Conservation (phyloP, 2,113 vertebrate species). For the Nothoprocta pentlandii region DNA sequence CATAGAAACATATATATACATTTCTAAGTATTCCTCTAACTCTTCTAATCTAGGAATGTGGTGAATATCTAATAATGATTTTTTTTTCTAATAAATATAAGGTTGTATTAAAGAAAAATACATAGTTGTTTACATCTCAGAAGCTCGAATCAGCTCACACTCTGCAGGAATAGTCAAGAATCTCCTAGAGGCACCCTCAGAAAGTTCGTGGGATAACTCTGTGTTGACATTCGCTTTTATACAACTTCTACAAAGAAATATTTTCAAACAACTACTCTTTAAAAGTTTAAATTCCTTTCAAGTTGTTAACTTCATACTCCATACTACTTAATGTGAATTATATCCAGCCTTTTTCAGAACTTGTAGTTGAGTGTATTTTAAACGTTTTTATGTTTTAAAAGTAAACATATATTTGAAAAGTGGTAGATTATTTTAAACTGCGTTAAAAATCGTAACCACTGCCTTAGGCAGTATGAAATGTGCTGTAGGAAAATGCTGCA, state of each 20-base stretch:
- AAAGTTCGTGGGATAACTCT: background rate
- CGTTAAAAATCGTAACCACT: background rate
- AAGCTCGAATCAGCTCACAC: background rate
- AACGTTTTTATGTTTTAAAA: background rate
- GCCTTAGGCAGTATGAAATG: background rate
- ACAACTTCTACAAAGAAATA: background rate
- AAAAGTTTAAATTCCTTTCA: background rate
- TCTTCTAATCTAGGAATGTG: background rate
- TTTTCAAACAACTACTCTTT: background rate
- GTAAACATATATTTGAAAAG: background rate
- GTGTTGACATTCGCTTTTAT: background rate
- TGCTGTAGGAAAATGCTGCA: background rate
- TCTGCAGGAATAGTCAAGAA: background rate
- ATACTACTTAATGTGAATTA: background rate
- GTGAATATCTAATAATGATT: background rate
- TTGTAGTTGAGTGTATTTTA: background rate
- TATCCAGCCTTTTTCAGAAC: background rate
- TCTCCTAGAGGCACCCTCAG: background rate
- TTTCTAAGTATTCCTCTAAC: background rate
- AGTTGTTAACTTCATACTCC: background rate
- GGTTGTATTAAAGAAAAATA: background rate
- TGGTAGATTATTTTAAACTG: background rate
- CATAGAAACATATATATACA: accelerated
- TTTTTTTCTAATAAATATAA: background rate
- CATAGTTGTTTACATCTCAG: background rate